A percentile compares a stretch with the other conserved stretches of the same genome.
Evolutionary conservation across 2,888 invertebrate genomes (phyloP).

Genomic region (Zaprionus lineosus): DNA sequence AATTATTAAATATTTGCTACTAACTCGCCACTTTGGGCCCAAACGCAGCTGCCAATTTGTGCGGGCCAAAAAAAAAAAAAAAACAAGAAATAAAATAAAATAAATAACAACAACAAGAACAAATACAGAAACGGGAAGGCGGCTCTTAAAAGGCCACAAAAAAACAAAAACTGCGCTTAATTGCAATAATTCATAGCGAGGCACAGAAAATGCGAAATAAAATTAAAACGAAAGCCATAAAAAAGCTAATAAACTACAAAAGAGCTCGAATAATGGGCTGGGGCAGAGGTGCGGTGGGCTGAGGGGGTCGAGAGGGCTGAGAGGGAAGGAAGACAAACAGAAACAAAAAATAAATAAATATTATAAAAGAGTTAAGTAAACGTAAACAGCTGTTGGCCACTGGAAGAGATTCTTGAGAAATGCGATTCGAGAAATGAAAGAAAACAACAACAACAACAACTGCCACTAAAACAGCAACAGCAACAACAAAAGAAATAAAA

Average conservation of each 20-base stretch:
- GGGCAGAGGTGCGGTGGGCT: too few relatives aligned
- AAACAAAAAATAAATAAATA: conserved; percentile 4
- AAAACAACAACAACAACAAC: too few relatives aligned
- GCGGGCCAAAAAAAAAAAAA: background rate
- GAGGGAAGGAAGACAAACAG: conserved; percentile 14
- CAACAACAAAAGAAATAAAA: conserved; percentile 16
- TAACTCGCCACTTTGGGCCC: conserved; percentile 56
- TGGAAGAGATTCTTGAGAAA: conserved; percentile 38
- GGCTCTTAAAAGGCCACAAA: conserved; percentile 67
- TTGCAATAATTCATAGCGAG: conserved; percentile 73
- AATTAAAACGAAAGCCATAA: conserved; percentile 63
- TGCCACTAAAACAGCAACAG: conserved; percentile 12
- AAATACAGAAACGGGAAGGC: conserved; percentile 41
- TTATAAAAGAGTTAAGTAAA: conserved; percentile 53
- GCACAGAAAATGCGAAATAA: conserved; percentile 41
- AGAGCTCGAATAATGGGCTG: conserved; percentile 41
- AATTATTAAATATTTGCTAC: conserved; percentile 68
- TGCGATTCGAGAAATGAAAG: conserved; percentile 28
- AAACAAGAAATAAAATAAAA: background rate
- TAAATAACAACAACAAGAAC: conserved; percentile 1
- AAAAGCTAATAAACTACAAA: conserved; percentile 63
- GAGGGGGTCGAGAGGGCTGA: too few relatives aligned
- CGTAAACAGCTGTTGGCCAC: conserved; percentile 65
- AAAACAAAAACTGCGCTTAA: conserved; percentile 61
- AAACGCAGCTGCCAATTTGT: conserved; percentile 45